Evolutionary conservation across 2,113 vertebrate genomes (phyloP).

Genomic region (Percopsis transmontana): DNA sequence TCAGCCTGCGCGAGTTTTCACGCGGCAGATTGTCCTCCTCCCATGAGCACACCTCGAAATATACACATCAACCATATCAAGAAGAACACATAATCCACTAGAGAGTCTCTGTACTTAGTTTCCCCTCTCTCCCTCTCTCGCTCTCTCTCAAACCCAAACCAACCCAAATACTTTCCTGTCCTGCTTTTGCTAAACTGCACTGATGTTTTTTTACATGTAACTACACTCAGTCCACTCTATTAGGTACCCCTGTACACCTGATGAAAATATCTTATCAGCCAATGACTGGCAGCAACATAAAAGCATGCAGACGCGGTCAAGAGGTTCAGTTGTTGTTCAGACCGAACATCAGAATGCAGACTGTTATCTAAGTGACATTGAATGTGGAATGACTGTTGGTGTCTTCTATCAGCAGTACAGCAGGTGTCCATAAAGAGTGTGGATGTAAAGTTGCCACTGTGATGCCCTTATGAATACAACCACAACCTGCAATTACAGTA

Average conservation of each 20-base stretch:
- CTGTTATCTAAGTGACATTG: too few relatives aligned
- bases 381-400: too few relatives aligned
- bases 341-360: too few relatives aligned
- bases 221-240: too few relatives aligned
- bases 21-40: slow-evolving; percentile 5
- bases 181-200: not conserved
- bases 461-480: slow-evolving; percentile 5
- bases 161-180: not conserved
- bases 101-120: slow-evolving; percentile 3
- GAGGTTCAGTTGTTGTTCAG: too few relatives aligned
- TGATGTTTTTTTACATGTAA: too few relatives aligned
- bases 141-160: not conserved
- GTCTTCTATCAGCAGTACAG: too few relatives aligned
- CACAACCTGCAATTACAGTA: not conserved
- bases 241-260: too few relatives aligned
- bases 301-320: too few relatives aligned
- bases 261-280: too few relatives aligned
- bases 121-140: not conserved
- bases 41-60: slow-evolving; percentile 8
- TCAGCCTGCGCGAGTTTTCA: slow-evolving; percentile 3
- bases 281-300: too few relatives aligned
- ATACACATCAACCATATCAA: slow-evolving; percentile 10
- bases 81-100: slow-evolving; percentile 23
- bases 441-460: not conserved
- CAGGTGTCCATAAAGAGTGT: too few relatives aligned